Evolutionary conservation across 2,113 vertebrate genomes (phyloP).

Genomic region (Ictalurus punctatus): DNA sequence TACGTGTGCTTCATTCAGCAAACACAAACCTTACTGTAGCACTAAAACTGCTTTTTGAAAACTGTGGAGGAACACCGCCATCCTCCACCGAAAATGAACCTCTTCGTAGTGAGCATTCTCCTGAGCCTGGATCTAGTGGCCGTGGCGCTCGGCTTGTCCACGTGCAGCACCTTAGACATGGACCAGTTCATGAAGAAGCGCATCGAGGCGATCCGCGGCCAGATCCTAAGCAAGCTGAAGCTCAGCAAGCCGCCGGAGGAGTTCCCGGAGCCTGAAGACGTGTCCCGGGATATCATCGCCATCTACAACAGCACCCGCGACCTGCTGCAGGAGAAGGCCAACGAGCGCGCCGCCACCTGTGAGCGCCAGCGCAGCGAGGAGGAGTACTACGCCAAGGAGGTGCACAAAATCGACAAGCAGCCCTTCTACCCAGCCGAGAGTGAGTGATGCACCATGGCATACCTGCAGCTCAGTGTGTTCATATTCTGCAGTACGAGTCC

Average conservation of each 20-base stretch:
- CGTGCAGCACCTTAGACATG: constrained; percentile 96
- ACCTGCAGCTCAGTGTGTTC: neutral
- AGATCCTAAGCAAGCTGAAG: constrained; percentile 97
- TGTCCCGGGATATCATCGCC: constrained; percentile 90
- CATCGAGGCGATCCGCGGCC: constrained; percentile 93
- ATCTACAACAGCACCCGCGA: constrained; percentile 98
- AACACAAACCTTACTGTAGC: neutral
- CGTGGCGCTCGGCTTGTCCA: constrained; percentile 87
- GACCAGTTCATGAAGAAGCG: constrained; percentile 95
- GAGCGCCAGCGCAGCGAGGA: constrained; percentile 90
- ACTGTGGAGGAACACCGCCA: neutral
- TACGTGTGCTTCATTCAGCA: neutral
- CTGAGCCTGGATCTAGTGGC: constrained; percentile 85
- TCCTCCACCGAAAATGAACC: constrained; percentile 82
- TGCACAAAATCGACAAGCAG: constrained; percentile 94
- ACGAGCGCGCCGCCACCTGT: constrained; percentile 87
- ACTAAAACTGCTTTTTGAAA: neutral
- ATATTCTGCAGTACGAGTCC: neutral
- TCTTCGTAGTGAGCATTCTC: constrained; percentile 82
- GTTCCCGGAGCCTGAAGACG: constrained; percentile 85
- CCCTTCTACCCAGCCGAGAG: constrained; percentile 83
- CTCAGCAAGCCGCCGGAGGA: constrained; percentile 86
- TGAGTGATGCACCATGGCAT: constrained; percentile 72
- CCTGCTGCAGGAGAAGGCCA: constrained; percentile 91
- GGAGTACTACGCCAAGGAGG: constrained; percentile 97